These are phyloP conservation scores for Crotalus tigris DNA, from an alignment of 2,113 vertebrate species.

Conservation along the genomic window DNA sequence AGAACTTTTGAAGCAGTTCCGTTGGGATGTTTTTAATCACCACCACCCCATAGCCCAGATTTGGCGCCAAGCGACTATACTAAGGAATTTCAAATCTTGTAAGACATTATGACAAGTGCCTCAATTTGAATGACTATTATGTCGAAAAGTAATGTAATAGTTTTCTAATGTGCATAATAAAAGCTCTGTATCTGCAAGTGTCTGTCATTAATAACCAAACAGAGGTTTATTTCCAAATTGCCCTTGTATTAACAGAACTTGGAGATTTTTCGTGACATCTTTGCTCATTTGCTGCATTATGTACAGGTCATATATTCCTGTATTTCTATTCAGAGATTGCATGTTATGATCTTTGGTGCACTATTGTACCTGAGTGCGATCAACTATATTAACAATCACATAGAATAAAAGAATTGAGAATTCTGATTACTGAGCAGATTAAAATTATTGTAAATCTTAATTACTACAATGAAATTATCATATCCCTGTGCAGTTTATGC, in stretches of 20 bases:
- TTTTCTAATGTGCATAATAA: no score
- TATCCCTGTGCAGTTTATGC: background rate
- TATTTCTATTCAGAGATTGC: background rate
- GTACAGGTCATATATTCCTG: background rate
- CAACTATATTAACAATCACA: background rate
- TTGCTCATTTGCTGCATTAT: background rate
- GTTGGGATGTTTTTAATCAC: no score
- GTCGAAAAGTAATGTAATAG: no score
- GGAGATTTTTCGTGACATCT: background rate
- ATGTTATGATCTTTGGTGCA: background rate
- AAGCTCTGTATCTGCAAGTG: no score
- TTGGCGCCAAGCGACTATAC: no score
- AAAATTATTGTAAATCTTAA: background rate
- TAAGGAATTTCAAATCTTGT: no score
- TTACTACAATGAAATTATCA: background rate
- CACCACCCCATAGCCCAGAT: no score
- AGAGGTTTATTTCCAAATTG: no score
- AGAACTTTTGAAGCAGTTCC: no score
- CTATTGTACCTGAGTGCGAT: background rate
- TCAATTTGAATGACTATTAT: no score
- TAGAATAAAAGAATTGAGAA: background rate
- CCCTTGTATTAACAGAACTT: background rate
- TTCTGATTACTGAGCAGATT: background rate
- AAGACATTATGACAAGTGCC: no score
- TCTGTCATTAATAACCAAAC: no score